Conservation (phyloP, 2,113 vertebrate genomes). For the Myotis lucifugus region DNA sequence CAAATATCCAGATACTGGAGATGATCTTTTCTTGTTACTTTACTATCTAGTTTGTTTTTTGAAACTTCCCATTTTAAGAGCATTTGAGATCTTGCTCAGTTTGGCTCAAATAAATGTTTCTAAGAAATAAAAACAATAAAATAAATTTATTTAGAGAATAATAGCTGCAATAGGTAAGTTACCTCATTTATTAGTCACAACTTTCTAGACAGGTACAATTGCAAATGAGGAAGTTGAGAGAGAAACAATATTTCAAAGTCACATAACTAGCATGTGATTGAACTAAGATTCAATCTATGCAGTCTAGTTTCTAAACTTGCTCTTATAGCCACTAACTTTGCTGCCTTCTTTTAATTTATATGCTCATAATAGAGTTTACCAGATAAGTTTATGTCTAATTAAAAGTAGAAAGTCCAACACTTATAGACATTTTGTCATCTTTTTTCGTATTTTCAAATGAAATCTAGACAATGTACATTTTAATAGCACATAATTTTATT, state of each 20-base stretch:
- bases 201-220: neutral
- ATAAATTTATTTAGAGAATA: neutral
- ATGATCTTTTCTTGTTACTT: neutral
- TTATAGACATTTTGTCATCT: conserved; percentile 13
- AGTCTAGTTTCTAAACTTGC: neutral
- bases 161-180: neutral
- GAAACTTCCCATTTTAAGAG: neutral
- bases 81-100: neutral
- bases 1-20: neutral
- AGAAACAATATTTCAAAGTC: neutral
- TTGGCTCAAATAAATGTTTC: neutral
- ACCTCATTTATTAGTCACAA: neutral
- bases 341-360: conserved; percentile 8
- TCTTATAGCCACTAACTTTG: conserved; percentile 3
- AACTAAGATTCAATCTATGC: neutral
- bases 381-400: conserved; percentile 35
- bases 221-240: neutral
- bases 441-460: conserved; percentile 57
- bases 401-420: conserved; percentile 40
- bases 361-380: conserved; percentile 19
- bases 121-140: neutral
- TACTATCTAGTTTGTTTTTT: neutral
- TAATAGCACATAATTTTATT: conserved; percentile 3
- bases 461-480: conserved; percentile 14
- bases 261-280: neutral